Evolutionary conservation across 2,888 invertebrate genomes (phyloP).

Genomic region (Rhyacophila evoluta): DNA sequence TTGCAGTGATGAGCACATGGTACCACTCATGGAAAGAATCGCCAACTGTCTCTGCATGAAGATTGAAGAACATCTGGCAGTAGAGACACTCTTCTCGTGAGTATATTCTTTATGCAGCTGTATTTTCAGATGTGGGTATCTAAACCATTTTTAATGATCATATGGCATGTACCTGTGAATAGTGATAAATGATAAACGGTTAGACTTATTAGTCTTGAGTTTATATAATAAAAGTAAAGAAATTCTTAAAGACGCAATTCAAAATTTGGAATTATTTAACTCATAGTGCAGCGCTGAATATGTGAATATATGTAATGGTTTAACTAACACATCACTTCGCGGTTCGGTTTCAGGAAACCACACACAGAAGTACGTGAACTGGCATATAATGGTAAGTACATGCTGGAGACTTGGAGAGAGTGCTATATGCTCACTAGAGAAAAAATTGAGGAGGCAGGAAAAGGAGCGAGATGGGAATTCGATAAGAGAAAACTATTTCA

Average conservation of each 20-base stretch:
- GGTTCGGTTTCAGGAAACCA: slow-evolving; percentile 64
- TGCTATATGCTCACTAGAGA: slow-evolving; percentile 82
- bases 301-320: too few species aligned
- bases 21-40: slow-evolving; percentile 83
- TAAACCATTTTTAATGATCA: too few species aligned
- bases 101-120: too few species aligned
- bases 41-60: slow-evolving; percentile 86
- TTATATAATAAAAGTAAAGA: too few species aligned
- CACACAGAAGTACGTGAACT: slow-evolving; percentile 69
- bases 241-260: too few species aligned
- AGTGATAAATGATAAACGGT: too few species aligned
- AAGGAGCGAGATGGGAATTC: slow-evolving; percentile 93
- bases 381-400: slow-evolving; percentile 73
- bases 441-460: slow-evolving; percentile 88
- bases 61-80: slow-evolving; percentile 77
- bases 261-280: too few species aligned
- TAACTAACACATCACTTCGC: too few species aligned
- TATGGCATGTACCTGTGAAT: too few species aligned
- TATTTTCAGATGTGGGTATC: too few species aligned
- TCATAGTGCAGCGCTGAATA: too few species aligned
- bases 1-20: slow-evolving; percentile 87
- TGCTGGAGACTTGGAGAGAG: slow-evolving; percentile 81
- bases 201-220: too few species aligned
- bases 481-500: slow-evolving; percentile 85
- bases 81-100: slow-evolving; percentile 65